Percentiles rank a stretch among this genome's conserved stretches.
Conservation (phyloP, 2,113 vertebrate species). For the Oreochromis niloticus region DNA sequence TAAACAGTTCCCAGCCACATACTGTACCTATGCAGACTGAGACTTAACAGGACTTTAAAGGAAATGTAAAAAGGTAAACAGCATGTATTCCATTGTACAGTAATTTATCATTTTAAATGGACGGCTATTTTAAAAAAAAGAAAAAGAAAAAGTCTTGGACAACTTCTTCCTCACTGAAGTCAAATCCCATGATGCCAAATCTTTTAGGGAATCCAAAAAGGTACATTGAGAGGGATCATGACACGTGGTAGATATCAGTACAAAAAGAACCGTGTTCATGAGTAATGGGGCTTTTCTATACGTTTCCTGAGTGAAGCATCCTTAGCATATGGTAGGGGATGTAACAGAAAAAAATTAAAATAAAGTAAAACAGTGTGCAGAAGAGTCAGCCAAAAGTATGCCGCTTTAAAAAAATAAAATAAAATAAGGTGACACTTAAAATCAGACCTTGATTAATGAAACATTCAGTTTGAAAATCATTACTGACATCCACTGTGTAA, state of each 20-base stretch:
- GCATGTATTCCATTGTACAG: slow-evolving; percentile 39
- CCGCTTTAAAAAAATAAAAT: neutral
- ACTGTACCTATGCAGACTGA: neutral
- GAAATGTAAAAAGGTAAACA: slow-evolving; percentile 20
- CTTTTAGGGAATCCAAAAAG: slow-evolving; percentile 32
- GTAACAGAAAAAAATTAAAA: slow-evolving; percentile 1
- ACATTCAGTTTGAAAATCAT: neutral
- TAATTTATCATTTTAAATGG: slow-evolving; percentile 41
- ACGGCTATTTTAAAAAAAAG: slow-evolving; percentile 45
- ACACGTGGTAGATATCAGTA: slow-evolving; percentile 10
- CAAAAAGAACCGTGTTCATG: slow-evolving; percentile 9
- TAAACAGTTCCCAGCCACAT: slow-evolving; percentile 1
- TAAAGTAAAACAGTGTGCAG: slow-evolving; percentile 37
- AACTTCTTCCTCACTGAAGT: slow-evolving; percentile 8
- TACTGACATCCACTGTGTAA: neutral
- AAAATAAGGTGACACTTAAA: neutral
- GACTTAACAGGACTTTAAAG: neutral
- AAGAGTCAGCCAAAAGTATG: slow-evolving; percentile 51
- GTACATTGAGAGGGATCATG: slow-evolving; percentile 4
- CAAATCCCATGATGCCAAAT: neutral
- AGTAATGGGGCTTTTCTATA: slow-evolving; percentile 35
- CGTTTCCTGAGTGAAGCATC: slow-evolving; percentile 68
- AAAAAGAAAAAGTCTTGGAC: neutral
- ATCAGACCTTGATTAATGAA: neutral
- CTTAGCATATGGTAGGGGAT: slow-evolving; percentile 45